These are phyloP conservation scores for Pipistrellus kuhlii DNA, from an alignment of 2,797 vertebrate genomes.

Conservation along the genomic window DNA sequence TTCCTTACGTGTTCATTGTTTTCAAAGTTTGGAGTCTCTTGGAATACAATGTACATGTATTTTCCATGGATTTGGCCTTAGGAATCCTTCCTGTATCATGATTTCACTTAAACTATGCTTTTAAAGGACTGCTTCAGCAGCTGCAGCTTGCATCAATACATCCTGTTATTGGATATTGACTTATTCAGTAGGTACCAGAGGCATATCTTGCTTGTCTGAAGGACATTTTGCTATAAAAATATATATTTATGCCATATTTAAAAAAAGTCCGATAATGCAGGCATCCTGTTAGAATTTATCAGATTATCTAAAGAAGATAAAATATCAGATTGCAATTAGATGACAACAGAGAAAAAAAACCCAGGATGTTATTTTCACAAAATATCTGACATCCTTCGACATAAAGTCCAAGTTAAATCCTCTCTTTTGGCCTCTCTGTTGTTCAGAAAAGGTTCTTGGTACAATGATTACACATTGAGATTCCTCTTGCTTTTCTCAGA, in stretches of 20 bases:
- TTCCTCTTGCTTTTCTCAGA: slow-evolving; percentile 63
- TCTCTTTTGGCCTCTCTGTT: slow-evolving; percentile 51
- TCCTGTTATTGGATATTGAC: neutral
- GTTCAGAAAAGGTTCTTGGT: slow-evolving; percentile 58
- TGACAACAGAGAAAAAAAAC: neutral
- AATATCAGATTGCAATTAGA: slow-evolving; percentile 9
- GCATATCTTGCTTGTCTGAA: neutral
- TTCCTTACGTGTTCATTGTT: slow-evolving; percentile 63
- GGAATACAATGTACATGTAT: neutral
- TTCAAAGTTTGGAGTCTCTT: slow-evolving; percentile 35
- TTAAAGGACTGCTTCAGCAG: neutral
- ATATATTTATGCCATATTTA: slow-evolving; percentile 48
- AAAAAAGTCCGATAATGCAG: slow-evolving; percentile 40
- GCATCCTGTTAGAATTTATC: slow-evolving; percentile 14
- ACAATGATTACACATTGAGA: slow-evolving; percentile 42
- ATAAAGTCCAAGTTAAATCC: slow-evolving; percentile 21
- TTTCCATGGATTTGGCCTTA: slow-evolving; percentile 29
- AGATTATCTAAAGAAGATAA: neutral
- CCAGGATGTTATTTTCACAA: neutral
- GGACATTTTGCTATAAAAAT: neutral
- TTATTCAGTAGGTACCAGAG: neutral
- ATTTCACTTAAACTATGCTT: neutral
- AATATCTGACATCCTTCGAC: neutral
- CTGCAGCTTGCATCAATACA: neutral
- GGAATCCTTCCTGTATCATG: neutral